Conservation (phyloP, 2,888 invertebrate species). For the Mantis religiosa region DNA sequence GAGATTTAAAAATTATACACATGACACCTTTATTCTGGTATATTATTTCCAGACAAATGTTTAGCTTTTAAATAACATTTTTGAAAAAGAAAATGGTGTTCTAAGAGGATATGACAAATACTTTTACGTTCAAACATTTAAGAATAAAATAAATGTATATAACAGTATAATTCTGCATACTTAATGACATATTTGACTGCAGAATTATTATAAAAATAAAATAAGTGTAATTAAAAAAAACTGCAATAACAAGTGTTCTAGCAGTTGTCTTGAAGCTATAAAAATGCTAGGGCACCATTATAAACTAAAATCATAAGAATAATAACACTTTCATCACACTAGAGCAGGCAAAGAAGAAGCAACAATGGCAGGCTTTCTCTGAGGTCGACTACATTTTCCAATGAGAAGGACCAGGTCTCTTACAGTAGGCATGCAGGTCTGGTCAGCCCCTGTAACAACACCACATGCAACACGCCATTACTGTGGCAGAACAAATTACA, state of each 20-base stretch:
- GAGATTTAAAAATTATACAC: neutral
- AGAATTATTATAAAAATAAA: neutral
- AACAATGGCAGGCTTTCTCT: slow-evolving; percentile 20
- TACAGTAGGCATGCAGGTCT: slow-evolving; percentile 60
- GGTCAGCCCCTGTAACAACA: slow-evolving; percentile 47
- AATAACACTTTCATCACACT: slow-evolving; percentile 16
- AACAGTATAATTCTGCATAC: neutral
- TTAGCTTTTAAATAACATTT: neutral
- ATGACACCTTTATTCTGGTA: neutral
- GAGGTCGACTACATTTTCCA: slow-evolving; percentile 33
- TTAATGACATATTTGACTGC: neutral
- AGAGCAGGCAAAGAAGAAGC: slow-evolving; percentile 27
- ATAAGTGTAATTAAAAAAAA: neutral
- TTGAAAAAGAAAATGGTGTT: neutral
- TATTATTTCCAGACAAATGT: neutral
- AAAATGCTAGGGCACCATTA: neutral
- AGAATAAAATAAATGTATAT: neutral
- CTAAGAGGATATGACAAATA: neutral
- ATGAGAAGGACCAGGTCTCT: slow-evolving; percentile 34
- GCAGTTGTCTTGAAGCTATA: neutral
- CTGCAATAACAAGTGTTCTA: neutral
- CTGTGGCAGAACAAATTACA: slow-evolving; percentile 2
- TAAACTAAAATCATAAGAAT: neutral
- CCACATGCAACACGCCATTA: slow-evolving; percentile 35
- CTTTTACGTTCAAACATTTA: neutral